Conservation (phyloP, 2,888 invertebrate species). For the Neoitamus cyanurus region DNA sequence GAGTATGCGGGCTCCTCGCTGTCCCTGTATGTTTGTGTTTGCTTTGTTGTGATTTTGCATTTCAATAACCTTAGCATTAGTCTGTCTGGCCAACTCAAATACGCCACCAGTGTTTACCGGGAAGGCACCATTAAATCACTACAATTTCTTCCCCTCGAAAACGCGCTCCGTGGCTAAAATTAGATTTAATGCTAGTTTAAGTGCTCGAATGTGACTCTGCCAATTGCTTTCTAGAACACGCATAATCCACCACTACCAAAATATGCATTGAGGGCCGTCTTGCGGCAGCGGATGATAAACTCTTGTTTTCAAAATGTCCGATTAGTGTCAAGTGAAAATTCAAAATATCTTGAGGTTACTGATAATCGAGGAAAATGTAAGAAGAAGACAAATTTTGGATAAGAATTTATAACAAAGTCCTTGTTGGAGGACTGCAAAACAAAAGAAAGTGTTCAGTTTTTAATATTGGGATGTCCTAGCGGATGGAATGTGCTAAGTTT, state of each 20-base stretch:
- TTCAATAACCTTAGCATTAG: not conserved
- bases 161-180: slow-evolving; percentile 8
- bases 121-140: not conserved
- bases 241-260: not conserved
- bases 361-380: not conserved
- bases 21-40: not conserved
- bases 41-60: slow-evolving; percentile 24
- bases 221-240: slow-evolving; percentile 9
- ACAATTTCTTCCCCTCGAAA: not conserved
- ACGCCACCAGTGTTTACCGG: not conserved
- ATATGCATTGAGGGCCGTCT: not conserved
- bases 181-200: slow-evolving; percentile 17
- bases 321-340: not conserved
- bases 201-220: not conserved
- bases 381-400: no score
- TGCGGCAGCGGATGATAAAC: not conserved
- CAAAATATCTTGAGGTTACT: not conserved
- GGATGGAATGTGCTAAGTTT: no score
- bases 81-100: not conserved
- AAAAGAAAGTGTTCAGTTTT: no score
- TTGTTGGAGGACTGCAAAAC: not conserved
- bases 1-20: not conserved
- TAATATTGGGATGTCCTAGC: no score
- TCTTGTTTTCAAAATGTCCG: not conserved
- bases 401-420: no score